Evolutionary conservation across 2,888 invertebrate species (phyloP).

Genomic region (Eupelmus urozonus): DNA sequence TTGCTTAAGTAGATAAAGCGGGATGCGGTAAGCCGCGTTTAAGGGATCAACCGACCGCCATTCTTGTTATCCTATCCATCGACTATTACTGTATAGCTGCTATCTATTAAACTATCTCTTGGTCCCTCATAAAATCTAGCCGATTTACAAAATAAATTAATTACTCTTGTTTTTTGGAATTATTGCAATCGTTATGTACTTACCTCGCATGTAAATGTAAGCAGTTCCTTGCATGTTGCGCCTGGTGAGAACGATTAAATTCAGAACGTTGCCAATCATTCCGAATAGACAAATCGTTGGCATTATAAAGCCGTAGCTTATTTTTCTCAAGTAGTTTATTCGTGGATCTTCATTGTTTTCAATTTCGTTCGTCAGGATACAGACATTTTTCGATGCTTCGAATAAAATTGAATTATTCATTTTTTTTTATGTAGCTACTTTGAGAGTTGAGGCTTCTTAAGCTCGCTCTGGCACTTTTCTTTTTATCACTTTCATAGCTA

Average conservation of each 20-base stretch:
- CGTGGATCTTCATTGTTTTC: constrained; percentile 80
- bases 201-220: constrained; percentile 88
- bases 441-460: too few species aligned
- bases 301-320: constrained; percentile 83
- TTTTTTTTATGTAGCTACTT: not conserved
- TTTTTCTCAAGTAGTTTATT: constrained; percentile 80
- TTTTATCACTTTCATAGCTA: too few species aligned
- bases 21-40: constrained; percentile 41
- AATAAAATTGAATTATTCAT: not conserved
- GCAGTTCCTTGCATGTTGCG: constrained; percentile 88
- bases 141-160: too few species aligned
- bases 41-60: constrained; percentile 23
- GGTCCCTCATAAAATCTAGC: too few species aligned
- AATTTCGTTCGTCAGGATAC: constrained; percentile 64
- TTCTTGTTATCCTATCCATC: not conserved
- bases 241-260: constrained; percentile 87
- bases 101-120: too few species aligned
- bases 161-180: too few species aligned
- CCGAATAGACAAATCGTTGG: constrained; percentile 86
- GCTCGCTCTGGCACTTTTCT: too few species aligned
- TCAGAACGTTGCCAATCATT: constrained; percentile 87
- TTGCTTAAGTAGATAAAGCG: constrained; percentile 22
- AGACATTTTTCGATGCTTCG: not conserved
- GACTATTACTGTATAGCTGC: not conserved
- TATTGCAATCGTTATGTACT: too few species aligned